Conservation (phyloP, 2,888 invertebrate genomes). For the Lepidochitona cinerea region DNA sequence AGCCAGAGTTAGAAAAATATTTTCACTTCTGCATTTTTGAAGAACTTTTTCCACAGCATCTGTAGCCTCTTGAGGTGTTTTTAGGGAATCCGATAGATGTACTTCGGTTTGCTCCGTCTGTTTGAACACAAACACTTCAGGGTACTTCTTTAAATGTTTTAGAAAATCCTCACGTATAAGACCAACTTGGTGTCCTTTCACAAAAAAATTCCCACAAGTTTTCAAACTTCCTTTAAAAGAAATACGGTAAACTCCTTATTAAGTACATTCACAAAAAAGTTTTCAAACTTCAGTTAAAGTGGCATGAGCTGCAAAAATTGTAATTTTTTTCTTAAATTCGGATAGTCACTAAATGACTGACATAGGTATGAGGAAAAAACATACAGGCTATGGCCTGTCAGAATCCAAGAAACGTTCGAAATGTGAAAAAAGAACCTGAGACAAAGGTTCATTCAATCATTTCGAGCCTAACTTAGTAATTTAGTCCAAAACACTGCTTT, state of each 20-base stretch:
- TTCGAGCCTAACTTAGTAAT: too few species aligned
- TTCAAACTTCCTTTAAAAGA: background rate
- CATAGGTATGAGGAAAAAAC: too few species aligned
- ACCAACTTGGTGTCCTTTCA: constrained; percentile 91
- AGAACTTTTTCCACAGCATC: constrained; percentile 84
- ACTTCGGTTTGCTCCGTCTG: background rate
- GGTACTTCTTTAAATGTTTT: constrained; percentile 81
- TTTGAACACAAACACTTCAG: constrained; percentile 76
- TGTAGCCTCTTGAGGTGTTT: constrained; percentile 87
- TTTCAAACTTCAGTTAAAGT: too few species aligned
- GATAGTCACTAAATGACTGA: too few species aligned
- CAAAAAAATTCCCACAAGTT: constrained; percentile 76
- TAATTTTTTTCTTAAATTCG: too few species aligned
- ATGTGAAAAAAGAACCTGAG: too few species aligned
- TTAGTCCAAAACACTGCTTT: too few species aligned
- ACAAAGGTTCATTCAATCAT: too few species aligned
- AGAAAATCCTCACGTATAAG: constrained; percentile 87
- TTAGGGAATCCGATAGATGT: constrained; percentile 72
- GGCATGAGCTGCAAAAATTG: too few species aligned
- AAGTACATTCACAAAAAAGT: too few species aligned
- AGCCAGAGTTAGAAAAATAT: constrained; percentile 75
- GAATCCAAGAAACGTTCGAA: too few species aligned
- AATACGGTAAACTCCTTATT: background rate
- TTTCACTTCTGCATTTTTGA: constrained; percentile 81
- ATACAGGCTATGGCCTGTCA: too few species aligned